Conservation (phyloP, 2,888 invertebrate genomes). For the Acrocera orbiculus region DNA sequence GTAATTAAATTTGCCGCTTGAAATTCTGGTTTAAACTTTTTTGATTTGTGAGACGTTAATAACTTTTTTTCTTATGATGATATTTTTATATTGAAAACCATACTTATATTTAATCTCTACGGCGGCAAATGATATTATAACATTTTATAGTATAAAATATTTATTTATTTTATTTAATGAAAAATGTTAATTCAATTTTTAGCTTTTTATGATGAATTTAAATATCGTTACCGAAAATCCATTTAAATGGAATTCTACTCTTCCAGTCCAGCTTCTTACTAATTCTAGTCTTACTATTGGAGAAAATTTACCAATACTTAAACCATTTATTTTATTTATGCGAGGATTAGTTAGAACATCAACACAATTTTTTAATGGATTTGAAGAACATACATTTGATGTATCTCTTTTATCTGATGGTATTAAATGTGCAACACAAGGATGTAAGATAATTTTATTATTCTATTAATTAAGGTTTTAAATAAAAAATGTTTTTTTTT, state of each 20-base stretch:
- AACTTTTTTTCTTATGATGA: too few relatives aligned
- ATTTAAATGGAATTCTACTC: constrained; percentile 23
- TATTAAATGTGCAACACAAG: constrained; percentile 28
- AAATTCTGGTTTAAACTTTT: too few relatives aligned
- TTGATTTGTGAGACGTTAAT: too few relatives aligned
- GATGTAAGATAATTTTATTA: constrained; percentile 25
- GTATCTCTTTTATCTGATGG: constrained; percentile 23
- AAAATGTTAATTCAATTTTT: neutral
- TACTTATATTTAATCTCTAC: too few relatives aligned
- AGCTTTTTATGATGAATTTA: constrained; percentile 23
- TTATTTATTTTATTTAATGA: neutral
- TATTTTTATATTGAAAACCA: too few relatives aligned
- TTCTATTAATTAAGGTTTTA: neutral
- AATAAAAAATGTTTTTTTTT: constrained; percentile 2
- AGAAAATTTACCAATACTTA: constrained; percentile 22
- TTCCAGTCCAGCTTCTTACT: constrained; percentile 22
- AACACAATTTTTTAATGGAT: constrained; percentile 8
- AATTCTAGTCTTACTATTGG: constrained; percentile 25
- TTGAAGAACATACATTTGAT: constrained; percentile 5
- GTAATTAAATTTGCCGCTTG: too few relatives aligned
- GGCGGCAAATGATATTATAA: neutral
- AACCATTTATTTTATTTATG: constrained; percentile 25
- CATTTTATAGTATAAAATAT: neutral
- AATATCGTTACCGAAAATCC: constrained; percentile 27
- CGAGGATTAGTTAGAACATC: constrained; percentile 24